Conservation (phyloP, 2,888 invertebrate genomes). For the Celastrina argiolus region DNA sequence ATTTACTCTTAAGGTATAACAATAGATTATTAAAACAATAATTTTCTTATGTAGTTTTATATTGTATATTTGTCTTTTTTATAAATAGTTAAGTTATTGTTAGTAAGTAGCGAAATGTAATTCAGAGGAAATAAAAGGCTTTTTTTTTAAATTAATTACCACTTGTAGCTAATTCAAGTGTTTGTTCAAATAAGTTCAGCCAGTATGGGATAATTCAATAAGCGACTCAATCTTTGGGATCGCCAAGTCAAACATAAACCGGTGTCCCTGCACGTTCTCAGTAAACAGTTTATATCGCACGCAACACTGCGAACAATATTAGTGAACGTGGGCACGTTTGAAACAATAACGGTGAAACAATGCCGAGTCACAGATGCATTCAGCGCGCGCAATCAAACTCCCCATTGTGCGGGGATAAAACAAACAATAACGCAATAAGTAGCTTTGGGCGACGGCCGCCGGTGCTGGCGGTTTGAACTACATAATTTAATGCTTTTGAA, state of each 20-base stretch:
- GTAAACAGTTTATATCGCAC: not conserved
- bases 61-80: too few relatives aligned
- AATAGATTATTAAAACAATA: too few relatives aligned
- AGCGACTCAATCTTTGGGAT: not conserved
- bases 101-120: too few relatives aligned
- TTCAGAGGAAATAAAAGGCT: too few relatives aligned
- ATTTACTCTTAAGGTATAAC: too few relatives aligned
- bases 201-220: not conserved
- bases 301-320: not conserved
- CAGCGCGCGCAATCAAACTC: not conserved
- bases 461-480: not conserved
- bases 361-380: not conserved
- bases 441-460: not conserved
- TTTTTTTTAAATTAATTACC: too few relatives aligned
- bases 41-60: too few relatives aligned
- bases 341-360: not conserved
- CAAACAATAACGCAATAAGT: slow-evolving; percentile 6
- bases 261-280: not conserved
- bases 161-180: not conserved
- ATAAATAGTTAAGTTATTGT: too few relatives aligned
- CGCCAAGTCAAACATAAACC: not conserved
- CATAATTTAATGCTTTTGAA: too few relatives aligned
- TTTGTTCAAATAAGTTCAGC: not conserved
- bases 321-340: not conserved
- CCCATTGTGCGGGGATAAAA: not conserved